A percentile compares a stretch with the other conserved stretches of the same genome.
Conservation (phyloP, 2,113 vertebrate species). For the Beaufortia kweichowensis region DNA sequence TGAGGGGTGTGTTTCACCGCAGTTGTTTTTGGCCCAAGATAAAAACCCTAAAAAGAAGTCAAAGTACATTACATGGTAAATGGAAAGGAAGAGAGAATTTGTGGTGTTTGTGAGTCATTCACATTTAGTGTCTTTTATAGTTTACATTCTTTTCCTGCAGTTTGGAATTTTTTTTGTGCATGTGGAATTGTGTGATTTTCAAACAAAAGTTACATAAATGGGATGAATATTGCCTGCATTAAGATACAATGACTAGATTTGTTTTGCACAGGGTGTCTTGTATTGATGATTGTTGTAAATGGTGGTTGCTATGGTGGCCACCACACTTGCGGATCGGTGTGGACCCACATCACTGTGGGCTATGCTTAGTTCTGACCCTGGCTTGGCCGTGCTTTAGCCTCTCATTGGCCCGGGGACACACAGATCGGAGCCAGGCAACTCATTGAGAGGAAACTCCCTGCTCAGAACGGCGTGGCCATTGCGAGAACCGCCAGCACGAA, state of each 20-base stretch:
- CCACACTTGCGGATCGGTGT: slow-evolving; percentile 45
- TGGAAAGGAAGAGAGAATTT: neutral
- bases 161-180: neutral
- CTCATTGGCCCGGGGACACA: slow-evolving; percentile 26
- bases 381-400: neutral
- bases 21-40: neutral
- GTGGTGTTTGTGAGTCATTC: slow-evolving; percentile 22
- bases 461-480: slow-evolving; percentile 25
- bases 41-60: slow-evolving; percentile 18
- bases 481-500: slow-evolving; percentile 31
- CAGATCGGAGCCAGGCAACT: slow-evolving; percentile 31
- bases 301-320: slow-evolving; percentile 46
- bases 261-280: neutral
- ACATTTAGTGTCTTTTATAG: neutral
- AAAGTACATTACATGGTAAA: neutral
- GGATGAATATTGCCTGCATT: neutral
- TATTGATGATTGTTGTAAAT: slow-evolving; percentile 45
- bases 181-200: neutral
- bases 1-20: neutral
- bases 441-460: slow-evolving; percentile 46
- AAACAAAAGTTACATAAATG: neutral
- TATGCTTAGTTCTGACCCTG: slow-evolving; percentile 35
- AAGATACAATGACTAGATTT: neutral
- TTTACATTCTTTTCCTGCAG: neutral
- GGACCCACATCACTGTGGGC: slow-evolving; percentile 45